These are phyloP conservation scores for Eueremaeus valkanovi DNA, from an alignment of 2,888 invertebrate genomes.

Conservation along the genomic window DNA sequence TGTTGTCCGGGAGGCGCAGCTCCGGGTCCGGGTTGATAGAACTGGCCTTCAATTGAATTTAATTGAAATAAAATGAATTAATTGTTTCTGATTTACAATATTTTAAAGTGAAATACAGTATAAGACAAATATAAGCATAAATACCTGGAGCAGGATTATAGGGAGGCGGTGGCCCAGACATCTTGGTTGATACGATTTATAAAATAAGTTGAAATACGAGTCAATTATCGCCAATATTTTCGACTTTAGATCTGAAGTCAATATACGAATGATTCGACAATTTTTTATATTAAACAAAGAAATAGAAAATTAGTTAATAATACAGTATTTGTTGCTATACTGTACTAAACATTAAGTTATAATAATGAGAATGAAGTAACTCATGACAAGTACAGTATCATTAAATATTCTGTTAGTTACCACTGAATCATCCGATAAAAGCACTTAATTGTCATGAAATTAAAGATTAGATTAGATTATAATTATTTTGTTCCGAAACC, in stretches of 20 bases:
- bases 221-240: too few relatives aligned
- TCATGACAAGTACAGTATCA: background rate
- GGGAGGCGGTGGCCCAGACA: constrained; percentile 20
- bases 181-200: background rate
- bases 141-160: constrained; percentile 19
- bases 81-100: background rate
- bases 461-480: background rate
- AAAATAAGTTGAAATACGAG: background rate
- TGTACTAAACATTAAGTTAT: background rate
- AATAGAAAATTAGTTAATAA: too few relatives aligned
- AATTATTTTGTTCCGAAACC: background rate
- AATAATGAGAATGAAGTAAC: background rate
- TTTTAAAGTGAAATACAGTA: too few relatives aligned
- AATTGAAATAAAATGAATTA: background rate
- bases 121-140: background rate
- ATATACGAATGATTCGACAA: background rate
- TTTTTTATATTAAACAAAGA: background rate
- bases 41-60: constrained; percentile 12
- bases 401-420: background rate
- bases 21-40: background rate
- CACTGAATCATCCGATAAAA: background rate
- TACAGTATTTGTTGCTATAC: too few relatives aligned
- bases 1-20: background rate
- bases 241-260: background rate
- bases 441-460: background rate